Base-by-base conservation (phyloP, 2,113 vertebrate species). In the Pelobates fuscus region DNA sequence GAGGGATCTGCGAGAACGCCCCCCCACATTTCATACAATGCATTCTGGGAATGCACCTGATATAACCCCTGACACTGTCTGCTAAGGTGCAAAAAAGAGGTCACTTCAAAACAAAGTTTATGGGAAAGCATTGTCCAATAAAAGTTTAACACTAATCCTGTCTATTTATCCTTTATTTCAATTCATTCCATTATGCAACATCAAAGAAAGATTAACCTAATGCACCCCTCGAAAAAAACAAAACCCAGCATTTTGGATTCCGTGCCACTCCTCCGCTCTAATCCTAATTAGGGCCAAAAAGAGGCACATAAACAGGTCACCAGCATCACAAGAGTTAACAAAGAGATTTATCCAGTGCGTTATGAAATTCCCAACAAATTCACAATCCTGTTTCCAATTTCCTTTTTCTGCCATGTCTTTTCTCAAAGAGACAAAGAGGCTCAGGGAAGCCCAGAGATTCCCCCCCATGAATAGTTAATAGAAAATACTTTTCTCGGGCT, bases 301-400 rank as follows among this genome's bases (percentile, higher is more conserved):
- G 12, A 7, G 12, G 44, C 44, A 37, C 32, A 49, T 49, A 23
- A 55, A 2, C 5, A 6, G 18, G 46, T 17, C 18, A n/a, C 46
- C 46, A 55, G 20, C n/a, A 23, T 23, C 20, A 10, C n/a, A 23
- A 23, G 52, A 3, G 52, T 55, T 55, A 20, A 55, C 20, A 12
- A 2, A 55, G 20, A 23, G 44, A 49, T 49, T 49, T 49, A 17
- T 14, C 44, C 12, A 11, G 15, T 4, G 15, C 12, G 8, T 49
- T 8, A 46, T 71, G 57, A 71, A 57, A 71, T 60, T 71, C 60
- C 70, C 70, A 71, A 71, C 24, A 43, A 62, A 24, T 27, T 44
- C 25, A 71, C 69, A 61, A 60, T 27, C 26, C 54, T 24, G 44
- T 70, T 59, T 59, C 58, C 58, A 55, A 60, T 60, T 61, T 59